phyloP scores from a whole-genome alignment of 2,888 invertebrate species.

The Galeruca laticollis region DNA sequence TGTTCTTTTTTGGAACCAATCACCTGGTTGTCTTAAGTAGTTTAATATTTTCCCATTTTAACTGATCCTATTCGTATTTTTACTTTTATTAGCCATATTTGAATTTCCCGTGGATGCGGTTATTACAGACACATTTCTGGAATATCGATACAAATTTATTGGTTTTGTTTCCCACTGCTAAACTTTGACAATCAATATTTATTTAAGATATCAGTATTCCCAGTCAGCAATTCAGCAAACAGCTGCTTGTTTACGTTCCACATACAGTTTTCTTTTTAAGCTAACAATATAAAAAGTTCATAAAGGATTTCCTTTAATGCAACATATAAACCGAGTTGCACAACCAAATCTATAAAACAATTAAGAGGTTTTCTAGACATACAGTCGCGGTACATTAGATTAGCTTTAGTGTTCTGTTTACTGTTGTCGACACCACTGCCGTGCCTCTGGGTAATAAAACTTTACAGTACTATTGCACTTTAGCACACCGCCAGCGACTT shows the following conservation, averaged over 20 bases:
- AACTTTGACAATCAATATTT: constrained; percentile 2
- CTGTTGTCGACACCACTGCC: constrained; percentile 17
- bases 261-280: neutral
- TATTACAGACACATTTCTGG: no score
- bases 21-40: no score
- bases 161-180: neutral
- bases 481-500: constrained; percentile 17
- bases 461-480: constrained; percentile 30
- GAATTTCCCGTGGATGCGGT: no score
- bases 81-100: neutral
- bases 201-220: neutral
- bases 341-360: constrained; percentile 1
- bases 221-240: neutral
- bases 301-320: neutral
- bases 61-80: neutral
- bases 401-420: constrained; percentile 38
- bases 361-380: constrained; percentile 7
- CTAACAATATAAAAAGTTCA: neutral
- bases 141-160: neutral
- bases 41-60: no score
- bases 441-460: constrained; percentile 22
- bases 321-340: neutral
- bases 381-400: constrained; percentile 17
- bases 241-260: no score
- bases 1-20: no score